These are phyloP conservation scores for Cephalopachus bancanus DNA, from an alignment of 2,797 vertebrate species.

Conservation along the genomic window DNA sequence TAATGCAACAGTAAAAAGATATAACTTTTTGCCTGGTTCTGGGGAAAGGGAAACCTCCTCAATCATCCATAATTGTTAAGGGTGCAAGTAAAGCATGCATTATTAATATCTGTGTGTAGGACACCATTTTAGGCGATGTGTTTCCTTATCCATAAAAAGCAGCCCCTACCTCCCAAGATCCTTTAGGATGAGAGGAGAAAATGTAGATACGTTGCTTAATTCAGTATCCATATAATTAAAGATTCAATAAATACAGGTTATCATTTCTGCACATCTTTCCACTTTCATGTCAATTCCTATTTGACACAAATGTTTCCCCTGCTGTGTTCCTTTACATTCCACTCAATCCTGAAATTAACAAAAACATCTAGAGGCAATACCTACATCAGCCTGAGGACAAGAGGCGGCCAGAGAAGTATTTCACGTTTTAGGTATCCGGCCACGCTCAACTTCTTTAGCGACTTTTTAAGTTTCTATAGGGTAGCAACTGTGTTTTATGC, in stretches of 20 bases:
- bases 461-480: not conserved
- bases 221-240: not conserved
- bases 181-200: slow-evolving; percentile 14
- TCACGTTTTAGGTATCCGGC: not conserved
- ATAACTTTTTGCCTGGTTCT: slow-evolving; percentile 3
- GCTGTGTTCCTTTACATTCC: not conserved
- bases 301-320: not conserved
- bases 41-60: slow-evolving; percentile 1
- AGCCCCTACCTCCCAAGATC: not conserved
- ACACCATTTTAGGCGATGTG: not conserved
- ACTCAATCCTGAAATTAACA: not conserved
- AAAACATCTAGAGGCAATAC: not conserved
- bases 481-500: not conserved
- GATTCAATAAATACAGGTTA: not conserved
- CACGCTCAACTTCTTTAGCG: not conserved
- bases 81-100: not conserved
- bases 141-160: not conserved
- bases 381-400: not conserved
- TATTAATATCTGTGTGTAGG: not conserved
- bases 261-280: slow-evolving; percentile 27
- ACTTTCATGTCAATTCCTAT: slow-evolving; percentile 6
- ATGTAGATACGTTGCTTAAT: not conserved
- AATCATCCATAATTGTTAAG: not conserved
- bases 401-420: not conserved
- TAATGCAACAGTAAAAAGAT: not conserved